A percentile compares a stretch with the other conserved stretches of the same genome.
phyloP scores from a whole-genome alignment of 2,113 vertebrate species.

The Chionodraco myersi region DNA sequence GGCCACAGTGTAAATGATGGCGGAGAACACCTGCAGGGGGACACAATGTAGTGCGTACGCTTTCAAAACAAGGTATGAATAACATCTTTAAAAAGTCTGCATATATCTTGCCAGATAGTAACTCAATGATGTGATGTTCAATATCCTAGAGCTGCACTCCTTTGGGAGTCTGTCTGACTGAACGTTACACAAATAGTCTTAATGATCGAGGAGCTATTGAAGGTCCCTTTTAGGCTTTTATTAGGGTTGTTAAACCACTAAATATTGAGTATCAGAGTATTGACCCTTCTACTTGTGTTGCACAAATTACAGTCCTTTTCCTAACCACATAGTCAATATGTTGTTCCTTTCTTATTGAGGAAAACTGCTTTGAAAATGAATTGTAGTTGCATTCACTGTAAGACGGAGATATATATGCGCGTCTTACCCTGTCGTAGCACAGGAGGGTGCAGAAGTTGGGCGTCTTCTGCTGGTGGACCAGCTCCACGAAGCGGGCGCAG shows the following conservation, averaged over 20 bases:
- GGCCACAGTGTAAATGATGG: conserved; percentile 98
- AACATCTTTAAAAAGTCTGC: not conserved
- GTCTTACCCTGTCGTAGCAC: conserved; percentile 95
- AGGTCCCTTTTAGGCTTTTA: no score
- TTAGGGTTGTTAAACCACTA: not conserved
- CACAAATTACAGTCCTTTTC: no score
- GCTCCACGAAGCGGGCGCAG: conserved; percentile 97
- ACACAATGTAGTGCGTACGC: not conserved
- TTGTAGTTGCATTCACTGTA: no score
- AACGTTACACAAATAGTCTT: not conserved
- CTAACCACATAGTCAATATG: no score
- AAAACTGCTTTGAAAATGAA: no score
- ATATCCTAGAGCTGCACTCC: not conserved
- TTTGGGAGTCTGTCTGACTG: not conserved
- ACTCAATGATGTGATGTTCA: not conserved
- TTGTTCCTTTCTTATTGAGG: no score
- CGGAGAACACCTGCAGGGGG: conserved; percentile 92
- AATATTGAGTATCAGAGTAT: not conserved
- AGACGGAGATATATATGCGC: no score
- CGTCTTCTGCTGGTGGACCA: conserved; percentile 98
- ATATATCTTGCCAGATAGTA: not conserved
- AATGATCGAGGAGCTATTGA: no score
- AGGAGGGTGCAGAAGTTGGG: conserved; percentile 98
- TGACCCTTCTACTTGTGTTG: no score
- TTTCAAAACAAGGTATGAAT: not conserved